Percentiles rank a stretch among this genome's conserved stretches.
Evolutionary conservation across 2,797 vertebrate genomes (phyloP).

Genomic region (Ceyx erithaca): DNA sequence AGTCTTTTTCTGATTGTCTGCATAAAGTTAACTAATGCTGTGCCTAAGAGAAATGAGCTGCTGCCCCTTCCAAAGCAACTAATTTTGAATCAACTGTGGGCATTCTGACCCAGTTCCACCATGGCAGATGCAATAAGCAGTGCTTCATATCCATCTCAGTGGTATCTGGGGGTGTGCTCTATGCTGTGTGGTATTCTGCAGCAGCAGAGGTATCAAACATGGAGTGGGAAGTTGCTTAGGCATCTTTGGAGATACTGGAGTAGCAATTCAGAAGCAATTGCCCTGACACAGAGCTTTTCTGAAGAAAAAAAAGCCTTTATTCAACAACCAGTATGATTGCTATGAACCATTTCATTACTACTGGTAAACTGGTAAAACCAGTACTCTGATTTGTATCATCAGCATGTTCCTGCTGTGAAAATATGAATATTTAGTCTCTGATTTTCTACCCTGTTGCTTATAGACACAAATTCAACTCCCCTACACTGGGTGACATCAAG

Average conservation of each 20-base stretch:
- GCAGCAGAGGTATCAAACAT: background rate
- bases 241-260: background rate
- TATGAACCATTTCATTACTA: background rate
- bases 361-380: background rate
- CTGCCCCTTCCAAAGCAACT: background rate
- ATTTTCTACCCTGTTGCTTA: background rate
- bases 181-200: background rate
- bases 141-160: background rate
- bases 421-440: background rate
- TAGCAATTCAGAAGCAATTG: background rate
- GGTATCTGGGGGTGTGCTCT: background rate
- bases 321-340: background rate
- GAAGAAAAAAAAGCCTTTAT: background rate
- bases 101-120: background rate
- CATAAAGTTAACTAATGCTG: slow-evolving; percentile 36
- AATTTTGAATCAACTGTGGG: fast-evolving
- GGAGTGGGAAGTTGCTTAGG: background rate
- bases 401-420: background rate
- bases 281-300: background rate
- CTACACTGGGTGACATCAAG: background rate
- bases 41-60: background rate
- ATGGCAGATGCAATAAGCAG: background rate
- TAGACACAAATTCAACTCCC: background rate
- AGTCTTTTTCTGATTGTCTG: slow-evolving; percentile 26
- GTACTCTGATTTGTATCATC: background rate